Percentiles rank a stretch among this genome's conserved stretches.
phyloP scores from a whole-genome alignment of 2,113 vertebrate genomes.

The Dicrurus megarhynchus region DNA sequence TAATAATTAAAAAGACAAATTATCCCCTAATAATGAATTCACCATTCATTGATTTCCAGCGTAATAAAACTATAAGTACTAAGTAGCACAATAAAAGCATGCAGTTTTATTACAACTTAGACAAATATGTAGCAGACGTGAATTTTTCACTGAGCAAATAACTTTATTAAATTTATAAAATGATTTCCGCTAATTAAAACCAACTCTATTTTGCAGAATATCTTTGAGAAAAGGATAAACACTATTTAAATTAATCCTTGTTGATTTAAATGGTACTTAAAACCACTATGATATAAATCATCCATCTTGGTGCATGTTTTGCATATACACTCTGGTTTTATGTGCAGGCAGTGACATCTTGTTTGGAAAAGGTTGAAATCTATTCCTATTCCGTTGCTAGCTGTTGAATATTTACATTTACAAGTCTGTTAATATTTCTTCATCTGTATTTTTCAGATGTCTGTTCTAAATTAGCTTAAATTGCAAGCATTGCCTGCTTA shows the following conservation, averaged over 20 bases:
- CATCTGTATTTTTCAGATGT: neutral
- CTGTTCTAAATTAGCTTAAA: neutral
- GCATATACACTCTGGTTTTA: neutral
- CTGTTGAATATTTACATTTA: neutral
- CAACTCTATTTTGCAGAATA: neutral
- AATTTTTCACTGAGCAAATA: neutral
- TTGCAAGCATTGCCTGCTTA: neutral
- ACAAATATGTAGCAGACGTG: neutral
- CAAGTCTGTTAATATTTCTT: neutral
- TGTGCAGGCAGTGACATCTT: neutral
- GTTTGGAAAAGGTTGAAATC: neutral
- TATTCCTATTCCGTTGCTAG: neutral
- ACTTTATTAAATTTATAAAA: neutral
- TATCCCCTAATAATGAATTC: neutral
- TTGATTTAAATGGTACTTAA: neutral
- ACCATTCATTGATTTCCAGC: neutral
- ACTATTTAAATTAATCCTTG: neutral
- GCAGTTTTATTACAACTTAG: neutral
- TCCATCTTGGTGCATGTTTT: neutral
- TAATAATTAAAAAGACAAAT: neutral
- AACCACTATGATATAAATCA: neutral
- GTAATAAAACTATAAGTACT: neutral
- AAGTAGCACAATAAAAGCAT: neutral
- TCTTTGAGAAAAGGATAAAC: neutral
- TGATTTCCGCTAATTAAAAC: slow-evolving; percentile 3